phyloP scores from a whole-genome alignment of 2,113 vertebrate genomes.

The Pseudopipra pipra region DNA sequence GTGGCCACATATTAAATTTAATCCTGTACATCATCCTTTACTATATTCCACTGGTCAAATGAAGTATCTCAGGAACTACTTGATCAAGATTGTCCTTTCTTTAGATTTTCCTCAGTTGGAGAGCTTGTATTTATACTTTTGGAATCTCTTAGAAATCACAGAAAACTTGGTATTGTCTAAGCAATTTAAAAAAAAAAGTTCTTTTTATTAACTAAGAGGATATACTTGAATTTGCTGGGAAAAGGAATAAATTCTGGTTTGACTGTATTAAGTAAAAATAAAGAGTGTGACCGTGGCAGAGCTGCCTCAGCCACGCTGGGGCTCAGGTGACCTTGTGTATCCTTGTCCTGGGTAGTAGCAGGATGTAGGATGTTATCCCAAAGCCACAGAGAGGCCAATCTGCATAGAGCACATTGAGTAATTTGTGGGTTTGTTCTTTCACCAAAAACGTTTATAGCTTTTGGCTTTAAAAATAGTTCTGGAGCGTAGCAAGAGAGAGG shows the following conservation, averaged over 20 bases:
- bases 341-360: slow-evolving; percentile 78
- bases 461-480: slow-evolving; percentile 82
- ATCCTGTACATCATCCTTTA: neutral
- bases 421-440: slow-evolving; percentile 83
- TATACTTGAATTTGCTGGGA: neutral
- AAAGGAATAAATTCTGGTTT: neutral
- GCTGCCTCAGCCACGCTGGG: neutral
- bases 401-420: slow-evolving; percentile 79
- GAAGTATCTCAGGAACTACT: neutral
- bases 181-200: neutral
- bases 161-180: neutral
- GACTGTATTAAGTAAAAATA: neutral
- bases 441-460: slow-evolving; percentile 85
- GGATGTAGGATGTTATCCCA: slow-evolving; percentile 55
- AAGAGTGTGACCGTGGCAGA: neutral
- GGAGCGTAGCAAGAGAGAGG: slow-evolving; percentile 70
- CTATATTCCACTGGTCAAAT: neutral
- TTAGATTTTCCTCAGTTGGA: neutral
- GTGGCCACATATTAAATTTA: neutral
- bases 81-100: neutral
- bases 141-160: neutral
- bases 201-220: neutral
- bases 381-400: slow-evolving; percentile 62
- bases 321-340: slow-evolving; percentile 70
- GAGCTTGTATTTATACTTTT: neutral